These are phyloP conservation scores for Spongia lamella DNA, from an alignment of 37 sponge, comb jelly and placozoan species.

Conservation along the genomic window DNA sequence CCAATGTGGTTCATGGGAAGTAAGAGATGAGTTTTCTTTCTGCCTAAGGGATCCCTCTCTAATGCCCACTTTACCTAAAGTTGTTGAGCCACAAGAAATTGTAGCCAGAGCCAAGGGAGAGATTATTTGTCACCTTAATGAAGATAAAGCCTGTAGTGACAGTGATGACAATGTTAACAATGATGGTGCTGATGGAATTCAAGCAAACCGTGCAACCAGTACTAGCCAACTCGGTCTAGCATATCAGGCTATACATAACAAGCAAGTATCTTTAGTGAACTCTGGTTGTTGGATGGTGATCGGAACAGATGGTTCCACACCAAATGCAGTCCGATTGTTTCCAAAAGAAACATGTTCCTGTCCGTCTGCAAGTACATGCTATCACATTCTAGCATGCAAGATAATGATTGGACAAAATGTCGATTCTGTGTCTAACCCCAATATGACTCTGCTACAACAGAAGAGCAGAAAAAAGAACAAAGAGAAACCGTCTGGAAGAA, in stretches of 20 bases:
- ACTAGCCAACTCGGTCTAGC: slow-evolving; percentile 17
- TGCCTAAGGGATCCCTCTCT: slow-evolving; percentile 3
- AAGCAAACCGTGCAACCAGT: too few relatives aligned
- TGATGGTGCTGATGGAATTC: too few relatives aligned
- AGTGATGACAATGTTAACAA: too few relatives aligned
- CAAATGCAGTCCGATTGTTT: slow-evolving; percentile 4
- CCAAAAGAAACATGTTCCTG: slow-evolving; percentile 23
- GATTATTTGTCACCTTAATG: too few relatives aligned
- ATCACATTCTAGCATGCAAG: slow-evolving; percentile 21
- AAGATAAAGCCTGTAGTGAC: too few relatives aligned
- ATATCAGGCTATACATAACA: not conserved
- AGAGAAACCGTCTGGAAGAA: slow-evolving; percentile 13
- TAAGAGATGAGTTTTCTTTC: slow-evolving; percentile 11
- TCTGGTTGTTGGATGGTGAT: slow-evolving; percentile 22
- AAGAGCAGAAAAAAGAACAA: slow-evolving; percentile 14
- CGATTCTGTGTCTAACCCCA: not conserved
- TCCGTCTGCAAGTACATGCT: slow-evolving; percentile 12
- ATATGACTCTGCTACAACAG: not conserved
- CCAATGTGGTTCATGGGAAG: slow-evolving; percentile 21
- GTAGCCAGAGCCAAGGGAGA: not conserved
- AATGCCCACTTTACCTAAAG: too few relatives aligned
- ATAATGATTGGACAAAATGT: slow-evolving; percentile 12
- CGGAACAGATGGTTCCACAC: slow-evolving; percentile 6
- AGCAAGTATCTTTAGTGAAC: slow-evolving; percentile 6
- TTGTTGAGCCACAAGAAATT: slow-evolving; percentile 6